phyloP scores from a whole-genome alignment of 2,797 vertebrate genomes.

The Sebastes diploproa region DNA sequence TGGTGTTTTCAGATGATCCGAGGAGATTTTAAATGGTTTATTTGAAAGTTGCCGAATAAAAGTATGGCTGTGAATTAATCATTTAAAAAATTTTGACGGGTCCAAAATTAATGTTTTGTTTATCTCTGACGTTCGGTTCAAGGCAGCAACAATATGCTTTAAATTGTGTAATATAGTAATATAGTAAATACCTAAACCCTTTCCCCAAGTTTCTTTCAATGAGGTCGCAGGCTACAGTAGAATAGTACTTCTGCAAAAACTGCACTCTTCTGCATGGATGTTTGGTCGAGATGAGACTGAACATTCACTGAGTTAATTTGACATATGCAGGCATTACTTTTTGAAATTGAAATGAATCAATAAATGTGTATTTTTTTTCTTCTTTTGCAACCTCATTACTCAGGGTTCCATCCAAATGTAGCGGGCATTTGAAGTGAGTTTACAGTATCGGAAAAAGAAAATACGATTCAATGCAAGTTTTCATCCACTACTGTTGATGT shows the following conservation, averaged over 20 bases:
- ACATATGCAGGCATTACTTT: background rate
- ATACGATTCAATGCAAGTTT: no score
- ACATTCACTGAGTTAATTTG: background rate
- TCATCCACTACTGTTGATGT: no score
- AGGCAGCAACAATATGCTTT: background rate
- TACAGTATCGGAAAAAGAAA: no score
- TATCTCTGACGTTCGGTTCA: accelerated
- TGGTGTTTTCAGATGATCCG: background rate
- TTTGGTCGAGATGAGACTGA: background rate
- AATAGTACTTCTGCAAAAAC: background rate
- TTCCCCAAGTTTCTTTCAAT: background rate
- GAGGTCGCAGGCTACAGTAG: no score
- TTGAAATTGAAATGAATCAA: background rate
- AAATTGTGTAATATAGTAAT: background rate
- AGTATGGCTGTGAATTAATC: no score
- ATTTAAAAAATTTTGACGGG: no score
- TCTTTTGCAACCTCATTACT: background rate
- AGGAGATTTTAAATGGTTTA: no score
- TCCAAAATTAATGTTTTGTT: no score
- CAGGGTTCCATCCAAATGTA: background rate
- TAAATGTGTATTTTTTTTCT: background rate
- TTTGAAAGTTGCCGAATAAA: no score
- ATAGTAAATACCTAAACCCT: no score
- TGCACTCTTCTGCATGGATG: background rate
- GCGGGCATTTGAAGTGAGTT: background rate